phyloP scores from a whole-genome alignment of 2,113 vertebrate genomes.

The Triplophysa rosa region DNA sequence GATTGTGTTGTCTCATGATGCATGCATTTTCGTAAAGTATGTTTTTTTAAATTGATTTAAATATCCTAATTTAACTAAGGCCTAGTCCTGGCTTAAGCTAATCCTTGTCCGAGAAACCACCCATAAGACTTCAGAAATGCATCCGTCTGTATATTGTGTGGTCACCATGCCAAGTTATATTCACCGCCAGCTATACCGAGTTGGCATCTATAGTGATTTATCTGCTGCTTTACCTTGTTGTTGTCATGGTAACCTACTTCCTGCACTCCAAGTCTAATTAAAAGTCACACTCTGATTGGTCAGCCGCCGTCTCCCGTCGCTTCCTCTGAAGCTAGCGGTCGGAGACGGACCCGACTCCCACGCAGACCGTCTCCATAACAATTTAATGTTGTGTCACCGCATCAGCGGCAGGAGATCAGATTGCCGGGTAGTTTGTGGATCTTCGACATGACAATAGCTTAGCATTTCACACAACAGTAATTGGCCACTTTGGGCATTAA shows the following conservation, averaged over 20 bases:
- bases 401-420: background rate
- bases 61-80: too few species aligned
- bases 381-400: background rate
- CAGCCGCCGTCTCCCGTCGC: background rate
- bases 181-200: background rate
- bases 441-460: too few species aligned
- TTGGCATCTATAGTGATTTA: slow-evolving; percentile 26
- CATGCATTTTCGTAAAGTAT: too few species aligned
- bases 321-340: background rate
- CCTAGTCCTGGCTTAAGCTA: too few species aligned
- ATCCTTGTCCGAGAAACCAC: too few species aligned
- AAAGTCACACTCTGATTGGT: slow-evolving; percentile 41
- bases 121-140: background rate
- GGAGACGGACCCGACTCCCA: background rate
- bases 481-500: too few species aligned
- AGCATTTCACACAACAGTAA: too few species aligned
- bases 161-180: background rate
- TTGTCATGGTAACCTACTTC: slow-evolving; percentile 49
- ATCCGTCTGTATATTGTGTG: background rate
- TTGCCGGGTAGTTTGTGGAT: background rate
- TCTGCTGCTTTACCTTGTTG: slow-evolving; percentile 35
- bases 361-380: background rate
- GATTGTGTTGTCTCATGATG: too few species aligned
- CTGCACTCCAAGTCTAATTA: background rate
- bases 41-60: too few species aligned